Percentiles rank a stretch among this genome's conserved stretches.
phyloP scores from a whole-genome alignment of 2,797 vertebrate genomes.

The Emys orbicularis region DNA sequence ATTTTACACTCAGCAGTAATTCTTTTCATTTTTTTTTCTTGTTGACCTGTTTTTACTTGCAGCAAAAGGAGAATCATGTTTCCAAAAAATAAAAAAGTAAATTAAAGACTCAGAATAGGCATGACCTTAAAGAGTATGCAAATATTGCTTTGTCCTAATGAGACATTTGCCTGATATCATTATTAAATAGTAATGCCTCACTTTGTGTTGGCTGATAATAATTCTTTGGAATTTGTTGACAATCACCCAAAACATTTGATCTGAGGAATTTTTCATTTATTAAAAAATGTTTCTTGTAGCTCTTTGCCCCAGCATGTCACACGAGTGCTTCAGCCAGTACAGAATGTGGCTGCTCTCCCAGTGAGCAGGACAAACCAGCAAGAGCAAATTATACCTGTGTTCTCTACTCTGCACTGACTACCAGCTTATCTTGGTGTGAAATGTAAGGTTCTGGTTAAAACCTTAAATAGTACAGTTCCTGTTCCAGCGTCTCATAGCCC shows the following conservation, averaged over 20 bases:
- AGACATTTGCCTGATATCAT: background rate
- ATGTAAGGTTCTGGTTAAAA: background rate
- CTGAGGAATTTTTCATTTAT: background rate
- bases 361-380: background rate
- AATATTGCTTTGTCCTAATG: fast-evolving
- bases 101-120: background rate
- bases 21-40: background rate
- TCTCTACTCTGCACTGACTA: background rate
- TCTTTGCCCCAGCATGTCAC: background rate
- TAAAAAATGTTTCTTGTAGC: background rate
- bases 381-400: background rate
- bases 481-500: background rate
- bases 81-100: background rate
- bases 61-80: conserved; percentile 1
- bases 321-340: background rate
- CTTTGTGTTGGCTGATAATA: background rate
- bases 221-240: background rate
- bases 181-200: background rate
- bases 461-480: background rate
- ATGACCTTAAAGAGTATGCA: background rate
- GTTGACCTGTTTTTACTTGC: background rate
- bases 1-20: fast-evolving
- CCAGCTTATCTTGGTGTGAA: background rate
- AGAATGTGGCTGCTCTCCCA: background rate
- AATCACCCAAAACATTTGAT: background rate